Evolutionary conservation across 1,140 invertebrate genomes (phyloP).

Genomic region (Aphelinus certus): DNA sequence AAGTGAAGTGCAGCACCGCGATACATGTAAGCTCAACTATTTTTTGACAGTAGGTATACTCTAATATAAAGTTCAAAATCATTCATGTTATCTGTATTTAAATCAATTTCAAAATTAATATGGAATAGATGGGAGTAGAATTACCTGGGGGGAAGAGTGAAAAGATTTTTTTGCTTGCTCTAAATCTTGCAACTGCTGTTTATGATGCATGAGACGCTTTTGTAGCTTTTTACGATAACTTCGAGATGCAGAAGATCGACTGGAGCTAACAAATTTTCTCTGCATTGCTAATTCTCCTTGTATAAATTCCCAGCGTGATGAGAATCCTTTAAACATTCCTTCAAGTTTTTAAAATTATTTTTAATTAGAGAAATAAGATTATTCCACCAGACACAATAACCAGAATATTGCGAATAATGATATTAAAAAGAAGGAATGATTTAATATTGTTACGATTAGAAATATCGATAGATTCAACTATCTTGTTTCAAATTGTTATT

Average conservation of each 20-base stretch:
- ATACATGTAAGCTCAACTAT: no score
- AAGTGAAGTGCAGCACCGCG: no score
- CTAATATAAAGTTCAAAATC: conserved; percentile 9
- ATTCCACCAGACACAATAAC: no score
- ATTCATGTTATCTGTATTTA: neutral
- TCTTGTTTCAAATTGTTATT: no score
- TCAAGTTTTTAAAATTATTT: neutral
- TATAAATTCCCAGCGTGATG: conserved; percentile 82
- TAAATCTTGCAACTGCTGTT: conserved; percentile 77
- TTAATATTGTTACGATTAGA: no score
- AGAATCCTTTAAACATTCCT: conserved; percentile 53
- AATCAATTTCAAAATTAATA: conserved; percentile 22
- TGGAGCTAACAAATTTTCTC: conserved; percentile 65
- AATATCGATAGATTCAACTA: no score
- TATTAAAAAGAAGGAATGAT: no score
- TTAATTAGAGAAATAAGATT: neutral
- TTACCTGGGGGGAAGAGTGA: conserved; percentile 68
- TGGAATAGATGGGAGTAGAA: conserved; percentile 19
- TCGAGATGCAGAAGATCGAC: conserved; percentile 61
- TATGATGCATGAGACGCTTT: conserved; percentile 76
- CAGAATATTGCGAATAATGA: no score
- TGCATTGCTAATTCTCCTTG: conserved; percentile 76
- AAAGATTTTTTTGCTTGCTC: conserved; percentile 71
- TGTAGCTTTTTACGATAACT: conserved; percentile 76
- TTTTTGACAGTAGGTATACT: conserved; percentile 15